These are phyloP conservation scores for Leptopilina syphax DNA, from an alignment of 2,888 invertebrate species.

Conservation along the genomic window DNA sequence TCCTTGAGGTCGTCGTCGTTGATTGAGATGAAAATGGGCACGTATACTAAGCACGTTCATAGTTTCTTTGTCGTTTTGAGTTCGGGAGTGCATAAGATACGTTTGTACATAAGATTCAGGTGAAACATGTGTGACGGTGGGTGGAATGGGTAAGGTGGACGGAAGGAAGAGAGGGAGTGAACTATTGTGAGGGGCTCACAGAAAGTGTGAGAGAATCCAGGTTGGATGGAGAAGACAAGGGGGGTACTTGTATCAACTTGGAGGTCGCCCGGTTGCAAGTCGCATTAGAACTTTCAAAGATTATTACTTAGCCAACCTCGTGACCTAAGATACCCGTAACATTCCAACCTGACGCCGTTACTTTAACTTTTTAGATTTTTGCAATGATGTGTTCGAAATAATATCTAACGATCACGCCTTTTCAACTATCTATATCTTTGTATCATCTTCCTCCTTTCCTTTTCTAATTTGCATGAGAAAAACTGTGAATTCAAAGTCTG, in stretches of 20 bases:
- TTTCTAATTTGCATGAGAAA: constrained; percentile 23
- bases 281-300: constrained; percentile 73
- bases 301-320: constrained; percentile 74
- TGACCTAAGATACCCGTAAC: constrained; percentile 74
- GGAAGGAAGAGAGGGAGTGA: constrained; percentile 44
- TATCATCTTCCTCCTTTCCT: constrained; percentile 1
- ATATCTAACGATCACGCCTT: constrained; percentile 52
- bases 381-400: constrained; percentile 54
- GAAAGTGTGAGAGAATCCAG: constrained; percentile 7
- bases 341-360: constrained; percentile 60
- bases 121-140: constrained; percentile 46
- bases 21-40: constrained; percentile 58
- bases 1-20: constrained; percentile 58
- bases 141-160: constrained; percentile 35
- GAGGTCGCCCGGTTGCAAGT: constrained; percentile 71
- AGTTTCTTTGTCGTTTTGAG: constrained; percentile 59
- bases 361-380: constrained; percentile 51
- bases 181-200: constrained; percentile 36
- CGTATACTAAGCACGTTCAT: constrained; percentile 54
- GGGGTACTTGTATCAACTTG: constrained; percentile 64
- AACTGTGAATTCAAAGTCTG: constrained; percentile 1
- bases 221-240: constrained; percentile 28
- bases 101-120: constrained; percentile 51
- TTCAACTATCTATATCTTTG: constrained; percentile 14
- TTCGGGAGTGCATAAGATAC: constrained; percentile 56